A percentile compares a stretch with the other conserved stretches of the same genome.
Evolutionary conservation across 2,888 invertebrate species (phyloP).

Genomic region (Mythimna ferrago): DNA sequence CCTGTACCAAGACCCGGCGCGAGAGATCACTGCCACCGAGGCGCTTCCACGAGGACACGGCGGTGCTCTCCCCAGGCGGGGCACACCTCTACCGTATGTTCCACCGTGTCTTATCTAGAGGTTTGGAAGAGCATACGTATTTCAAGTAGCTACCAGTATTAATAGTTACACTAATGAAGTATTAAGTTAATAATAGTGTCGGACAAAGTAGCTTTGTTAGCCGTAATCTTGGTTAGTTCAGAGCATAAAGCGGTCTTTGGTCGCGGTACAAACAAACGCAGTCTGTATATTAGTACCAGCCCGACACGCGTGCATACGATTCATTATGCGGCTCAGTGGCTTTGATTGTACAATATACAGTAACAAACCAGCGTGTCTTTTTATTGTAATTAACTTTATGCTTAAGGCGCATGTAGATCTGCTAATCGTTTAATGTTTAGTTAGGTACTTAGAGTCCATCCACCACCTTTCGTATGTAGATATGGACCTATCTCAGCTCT

Average conservation of each 20-base stretch:
- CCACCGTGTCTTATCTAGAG: too few relatives aligned
- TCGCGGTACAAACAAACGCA: slow-evolving; percentile 54
- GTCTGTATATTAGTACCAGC: slow-evolving; percentile 55
- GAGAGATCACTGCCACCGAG: too few relatives aligned
- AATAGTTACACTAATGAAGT: slow-evolving; percentile 51
- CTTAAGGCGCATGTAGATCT: slow-evolving; percentile 16
- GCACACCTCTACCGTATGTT: too few relatives aligned
- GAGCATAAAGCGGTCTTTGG: slow-evolving; percentile 62
- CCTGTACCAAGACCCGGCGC: too few relatives aligned
- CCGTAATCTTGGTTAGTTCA: slow-evolving; percentile 50
- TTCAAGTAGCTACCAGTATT: not conserved
- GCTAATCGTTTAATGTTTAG: not conserved
- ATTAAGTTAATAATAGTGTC: slow-evolving; percentile 54
- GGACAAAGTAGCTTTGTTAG: slow-evolving; percentile 63
- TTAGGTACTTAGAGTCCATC: too few relatives aligned
- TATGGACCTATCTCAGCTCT: too few relatives aligned
- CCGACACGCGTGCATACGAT: slow-evolving; percentile 73
- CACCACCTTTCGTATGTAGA: too few relatives aligned
- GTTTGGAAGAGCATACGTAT: not conserved
- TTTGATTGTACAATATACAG: slow-evolving; percentile 78
- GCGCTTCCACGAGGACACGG: too few relatives aligned
- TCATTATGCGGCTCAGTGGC: slow-evolving; percentile 81
- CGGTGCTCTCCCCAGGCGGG: too few relatives aligned
- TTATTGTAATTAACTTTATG: slow-evolving; percentile 63
- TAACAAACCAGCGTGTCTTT: slow-evolving; percentile 70